Evolutionary conservation across 2,113 vertebrate species (phyloP), one percentile per base, ranked within the genome.

Genomic region (Echinops telfairi): DNA sequence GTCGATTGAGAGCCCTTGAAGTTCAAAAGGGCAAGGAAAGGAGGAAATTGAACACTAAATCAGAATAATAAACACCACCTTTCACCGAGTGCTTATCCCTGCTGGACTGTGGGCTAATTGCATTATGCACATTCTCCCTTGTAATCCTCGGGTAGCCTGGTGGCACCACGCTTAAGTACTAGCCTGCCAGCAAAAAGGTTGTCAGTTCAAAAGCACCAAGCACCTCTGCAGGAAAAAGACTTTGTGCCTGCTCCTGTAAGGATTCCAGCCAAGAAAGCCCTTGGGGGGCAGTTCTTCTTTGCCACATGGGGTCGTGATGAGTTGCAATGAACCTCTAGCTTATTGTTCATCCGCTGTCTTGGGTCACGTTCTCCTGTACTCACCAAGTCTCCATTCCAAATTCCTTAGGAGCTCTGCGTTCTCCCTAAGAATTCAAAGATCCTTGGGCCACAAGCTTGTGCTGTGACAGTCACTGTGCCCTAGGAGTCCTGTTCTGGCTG

Each of bases 31-130:
- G 85, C 85, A 75, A 78, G 88, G 58, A 95, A 94, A 84, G 57
- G 70, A 93, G 75, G 78, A 93, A 96, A 94, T 71, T 76, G 79
- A 80, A 33, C 70, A 81, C 81, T 94, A 91, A 89, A 89, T 94
- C 66, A 40, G 62, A 25, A 40, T 31, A 87, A 75, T 88, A 90
- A 83, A 57, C 23, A 53, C 64, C n/a, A 66, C 38, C 38, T 14
- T 53, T 85, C 58, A 40, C 76, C 60, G 62, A 62, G 60, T 58
- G 78, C 85, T 91, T 91, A 40, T 88, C 81, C 66, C 6, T 0
- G 27, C 38, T 87, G 40, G 79, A 40, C 83, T 70, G 71, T 57
- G 90, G 79, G 62, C 82, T 95, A 83, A 89, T 75, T 89, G 89
- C 36, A 77, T 83, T 76, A 60, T 71, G 53, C 38, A 87, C 27